Conservation (phyloP, 2,797 vertebrate species). For the Pseudopleuronectes americanus region DNA sequence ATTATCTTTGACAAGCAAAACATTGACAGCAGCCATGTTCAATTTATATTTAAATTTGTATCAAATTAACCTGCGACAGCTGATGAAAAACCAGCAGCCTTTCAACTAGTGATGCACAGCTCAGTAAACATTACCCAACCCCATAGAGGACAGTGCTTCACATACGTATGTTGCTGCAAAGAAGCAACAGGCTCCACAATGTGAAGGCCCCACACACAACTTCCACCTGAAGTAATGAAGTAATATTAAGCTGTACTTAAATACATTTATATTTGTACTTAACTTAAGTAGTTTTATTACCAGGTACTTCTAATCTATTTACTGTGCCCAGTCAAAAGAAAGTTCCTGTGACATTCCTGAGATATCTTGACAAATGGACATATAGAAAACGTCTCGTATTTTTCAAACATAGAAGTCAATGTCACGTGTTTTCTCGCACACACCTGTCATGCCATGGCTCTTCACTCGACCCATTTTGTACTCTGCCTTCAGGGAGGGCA, state of each 20-base stretch:
- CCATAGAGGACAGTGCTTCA: too few species aligned
- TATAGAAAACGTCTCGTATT: too few species aligned
- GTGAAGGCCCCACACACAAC: too few species aligned
- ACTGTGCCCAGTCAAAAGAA: too few species aligned
- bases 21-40: background rate
- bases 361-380: background rate
- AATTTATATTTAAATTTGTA: background rate
- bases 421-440: background rate
- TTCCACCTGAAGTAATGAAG: too few species aligned
- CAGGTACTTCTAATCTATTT: too few species aligned
- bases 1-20: background rate
- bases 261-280: too few species aligned
- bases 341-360: background rate
- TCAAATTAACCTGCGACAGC: background rate
- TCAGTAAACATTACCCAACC: too few species aligned
- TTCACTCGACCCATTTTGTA: conserved; percentile 99
- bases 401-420: background rate
- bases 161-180: too few species aligned
- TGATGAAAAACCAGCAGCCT: background rate
- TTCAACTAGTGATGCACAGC: background rate
- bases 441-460: conserved; percentile 97
- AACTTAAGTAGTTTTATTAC: too few species aligned
- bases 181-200: too few species aligned
- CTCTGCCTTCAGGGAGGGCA: conserved; percentile 97
- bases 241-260: too few species aligned